Evolutionary conservation across 2,888 invertebrate species (phyloP).

Genomic region (Agapetus fuscipes): DNA sequence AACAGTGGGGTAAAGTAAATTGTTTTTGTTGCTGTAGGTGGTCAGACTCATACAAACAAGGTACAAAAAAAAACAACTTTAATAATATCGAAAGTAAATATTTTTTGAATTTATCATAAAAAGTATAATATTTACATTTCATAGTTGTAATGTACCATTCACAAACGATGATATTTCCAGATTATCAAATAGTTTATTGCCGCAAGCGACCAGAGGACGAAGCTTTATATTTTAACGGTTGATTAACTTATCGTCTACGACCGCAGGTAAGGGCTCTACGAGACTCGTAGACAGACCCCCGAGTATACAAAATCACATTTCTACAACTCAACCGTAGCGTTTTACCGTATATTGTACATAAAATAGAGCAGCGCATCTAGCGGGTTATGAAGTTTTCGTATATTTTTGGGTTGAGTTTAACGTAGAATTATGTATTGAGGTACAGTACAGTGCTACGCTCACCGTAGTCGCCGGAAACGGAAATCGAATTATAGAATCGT

Average conservation of each 20-base stretch:
- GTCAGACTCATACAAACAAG: background rate
- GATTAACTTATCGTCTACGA: background rate
- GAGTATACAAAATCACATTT: too few species aligned
- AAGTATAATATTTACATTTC: background rate
- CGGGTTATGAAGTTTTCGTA: too few species aligned
- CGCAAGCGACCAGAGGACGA: background rate
- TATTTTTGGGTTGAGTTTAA: too few species aligned
- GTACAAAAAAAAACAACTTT: background rate
- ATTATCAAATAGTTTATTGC: background rate
- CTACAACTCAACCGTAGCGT: too few species aligned
- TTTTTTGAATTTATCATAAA: background rate
- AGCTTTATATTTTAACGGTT: background rate
- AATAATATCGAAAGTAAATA: too few species aligned
- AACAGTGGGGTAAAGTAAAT: too few species aligned
- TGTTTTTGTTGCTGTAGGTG: background rate
- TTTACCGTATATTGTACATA: too few species aligned
- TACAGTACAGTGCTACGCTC: too few species aligned
- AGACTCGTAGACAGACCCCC: slow-evolving; percentile 20
- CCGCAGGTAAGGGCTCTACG: slow-evolving; percentile 27
- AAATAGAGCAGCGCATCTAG: too few species aligned
- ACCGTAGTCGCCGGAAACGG: slow-evolving; percentile 21
- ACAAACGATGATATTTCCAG: background rate
- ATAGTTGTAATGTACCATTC: background rate
- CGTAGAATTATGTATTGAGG: too few species aligned
- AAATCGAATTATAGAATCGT: slow-evolving; percentile 22